A percentile compares a stretch with the other conserved stretches of the same genome.
Conservation (phyloP, 2,797 vertebrate species). For the Liasis olivaceus region DNA sequence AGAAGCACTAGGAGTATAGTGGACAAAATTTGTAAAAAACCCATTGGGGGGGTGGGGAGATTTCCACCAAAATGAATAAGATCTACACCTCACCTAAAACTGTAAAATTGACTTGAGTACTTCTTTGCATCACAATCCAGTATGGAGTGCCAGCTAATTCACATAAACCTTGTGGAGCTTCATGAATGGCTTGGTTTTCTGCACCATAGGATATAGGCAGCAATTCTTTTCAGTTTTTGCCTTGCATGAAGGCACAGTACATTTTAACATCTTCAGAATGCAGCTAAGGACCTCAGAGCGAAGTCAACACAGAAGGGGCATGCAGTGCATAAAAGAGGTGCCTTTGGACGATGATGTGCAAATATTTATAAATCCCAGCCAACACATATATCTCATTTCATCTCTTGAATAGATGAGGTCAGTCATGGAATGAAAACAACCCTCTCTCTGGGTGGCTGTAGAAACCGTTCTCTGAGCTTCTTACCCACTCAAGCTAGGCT, state of each 20-base stretch:
- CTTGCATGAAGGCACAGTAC: background rate
- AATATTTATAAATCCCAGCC: slow-evolving; percentile 1
- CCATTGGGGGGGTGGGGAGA: too few relatives aligned
- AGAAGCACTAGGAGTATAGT: background rate
- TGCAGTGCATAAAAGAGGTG: background rate
- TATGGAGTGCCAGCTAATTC: background rate
- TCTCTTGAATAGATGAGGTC: background rate
- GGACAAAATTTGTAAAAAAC: background rate
- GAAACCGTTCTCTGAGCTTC: background rate
- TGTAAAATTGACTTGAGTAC: background rate
- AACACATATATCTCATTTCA: background rate
- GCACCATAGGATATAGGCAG: background rate
- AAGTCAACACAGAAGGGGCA: background rate
- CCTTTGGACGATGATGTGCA: background rate
- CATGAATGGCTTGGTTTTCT: background rate
- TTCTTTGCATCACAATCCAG: background rate
- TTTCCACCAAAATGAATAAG: background rate
- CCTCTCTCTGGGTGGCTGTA: slow-evolving; percentile 38
- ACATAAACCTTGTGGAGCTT: background rate
- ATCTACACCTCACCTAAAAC: background rate
- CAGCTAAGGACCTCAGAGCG: background rate
- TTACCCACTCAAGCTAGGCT: background rate
- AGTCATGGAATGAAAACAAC: background rate
- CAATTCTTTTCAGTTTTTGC: background rate
- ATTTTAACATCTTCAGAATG: background rate